Evolutionary conservation across 1,140 invertebrate genomes (phyloP), one percentile per base, ranked within the genome.

Genomic region (Solenopsis fugax): DNA sequence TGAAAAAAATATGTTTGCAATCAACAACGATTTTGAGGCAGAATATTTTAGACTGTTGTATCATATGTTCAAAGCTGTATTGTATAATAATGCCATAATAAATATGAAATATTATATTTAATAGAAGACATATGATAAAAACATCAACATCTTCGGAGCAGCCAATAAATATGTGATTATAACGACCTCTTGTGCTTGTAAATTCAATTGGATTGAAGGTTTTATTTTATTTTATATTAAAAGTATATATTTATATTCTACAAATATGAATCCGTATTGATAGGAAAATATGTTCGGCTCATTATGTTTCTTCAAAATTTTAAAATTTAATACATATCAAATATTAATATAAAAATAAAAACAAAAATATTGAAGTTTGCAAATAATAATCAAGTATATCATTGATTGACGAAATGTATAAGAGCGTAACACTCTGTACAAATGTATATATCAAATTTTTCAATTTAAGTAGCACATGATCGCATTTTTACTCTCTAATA

Each of bases 391-490:
- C 7, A 45, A 73, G 13, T 50, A 50, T 37, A 24, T 50, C 7
- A 50, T 12, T 67, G 34, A 72, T 52, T 7, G 41, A 50, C 18
- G 2, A 60, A 50, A 45, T 84, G 12, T 13, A 75, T 45, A 34
- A 73, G 48, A 84, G 45, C 41, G 34, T 71, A 92, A 87, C 87
- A 93, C 87, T 94, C 92, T 91, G 91, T 92, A 92, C 88, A 92
- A 93, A 84, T 82, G 91, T 90, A 91, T 91, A 89, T 88, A 91
- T 90, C 69, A 91, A 93, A 92, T 91, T 93, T 84, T 12, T 60
- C 82, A 92, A 88, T 89, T 88, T 86, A 90, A 91, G 89, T 92
- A 90, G 89, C 91, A 92, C 88, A 89, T 88, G 87, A 85, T 76
- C 89, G 87, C 86, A 89, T 56, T 86, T 89, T 90, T 91, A 91